These are phyloP conservation scores for Tachina grossa DNA, from an alignment of 2,888 invertebrate species.

Conservation along the genomic window DNA sequence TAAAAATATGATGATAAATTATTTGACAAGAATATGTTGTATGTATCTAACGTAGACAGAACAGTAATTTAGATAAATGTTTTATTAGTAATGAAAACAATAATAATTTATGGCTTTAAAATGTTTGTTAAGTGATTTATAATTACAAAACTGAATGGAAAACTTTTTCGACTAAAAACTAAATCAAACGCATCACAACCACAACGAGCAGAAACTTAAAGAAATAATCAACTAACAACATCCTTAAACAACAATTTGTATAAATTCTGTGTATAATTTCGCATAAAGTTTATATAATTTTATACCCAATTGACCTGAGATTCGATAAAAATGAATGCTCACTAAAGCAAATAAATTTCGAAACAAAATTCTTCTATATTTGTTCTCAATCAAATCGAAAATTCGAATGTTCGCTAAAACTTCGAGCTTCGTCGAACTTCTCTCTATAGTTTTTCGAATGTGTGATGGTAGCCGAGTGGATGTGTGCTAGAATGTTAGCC, in stretches of 20 bases:
- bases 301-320: no score
- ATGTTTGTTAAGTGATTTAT: conserved; percentile 67
- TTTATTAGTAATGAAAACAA: conserved; percentile 50
- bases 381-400: no score
- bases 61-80: conserved; percentile 40
- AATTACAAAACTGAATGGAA: conserved; percentile 49
- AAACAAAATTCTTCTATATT: no score
- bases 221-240: conserved; percentile 42
- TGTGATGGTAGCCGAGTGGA: no score
- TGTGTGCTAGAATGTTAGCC: no score
- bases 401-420: no score
- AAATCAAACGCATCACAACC: background rate
- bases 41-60: background rate
- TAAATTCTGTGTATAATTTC: conserved; percentile 11
- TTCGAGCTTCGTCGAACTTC: no score
- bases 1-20: conserved; percentile 1
- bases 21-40: background rate
- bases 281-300: no score
- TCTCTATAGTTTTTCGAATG: no score
- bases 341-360: no score
- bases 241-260: conserved; percentile 37
- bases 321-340: no score
- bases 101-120: conserved; percentile 54
- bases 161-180: conserved; percentile 39
- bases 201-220: background rate